Evolutionary conservation across 2,113 vertebrate species (phyloP).

Genomic region (Tor tambroides): DNA sequence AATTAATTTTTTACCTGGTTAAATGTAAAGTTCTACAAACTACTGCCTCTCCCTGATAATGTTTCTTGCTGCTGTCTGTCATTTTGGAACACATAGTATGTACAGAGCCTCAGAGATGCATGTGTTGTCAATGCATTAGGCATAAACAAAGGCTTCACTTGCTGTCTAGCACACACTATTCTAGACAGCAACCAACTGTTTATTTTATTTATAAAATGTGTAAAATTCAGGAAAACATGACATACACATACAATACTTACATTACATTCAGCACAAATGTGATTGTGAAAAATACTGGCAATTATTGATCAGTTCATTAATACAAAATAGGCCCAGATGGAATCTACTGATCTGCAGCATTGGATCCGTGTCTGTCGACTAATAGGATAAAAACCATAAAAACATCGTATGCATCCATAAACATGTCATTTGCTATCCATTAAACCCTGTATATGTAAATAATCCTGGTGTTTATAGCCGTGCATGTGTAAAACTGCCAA

Average conservation of each 20-base stretch:
- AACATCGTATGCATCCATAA: neutral
- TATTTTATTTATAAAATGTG: neutral
- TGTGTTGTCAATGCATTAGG: neutral
- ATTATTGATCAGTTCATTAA: neutral
- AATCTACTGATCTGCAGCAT: neutral
- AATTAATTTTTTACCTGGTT: neutral
- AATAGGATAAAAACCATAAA: slow-evolving; percentile 26
- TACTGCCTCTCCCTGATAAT: neutral
- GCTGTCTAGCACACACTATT: neutral
- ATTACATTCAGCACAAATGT: neutral
- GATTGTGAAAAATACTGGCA: neutral
- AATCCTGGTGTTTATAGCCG: neutral
- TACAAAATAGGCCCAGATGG: neutral
- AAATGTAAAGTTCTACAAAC: neutral
- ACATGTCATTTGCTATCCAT: neutral
- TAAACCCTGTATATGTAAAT: slow-evolving; percentile 14
- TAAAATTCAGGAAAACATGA: neutral
- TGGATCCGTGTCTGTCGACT: neutral
- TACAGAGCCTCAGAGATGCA: neutral
- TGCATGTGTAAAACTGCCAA: neutral
- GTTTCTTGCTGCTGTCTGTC: neutral
- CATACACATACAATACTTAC: neutral
- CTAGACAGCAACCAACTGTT: neutral
- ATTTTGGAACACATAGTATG: neutral
- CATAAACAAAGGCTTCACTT: slow-evolving; percentile 1